Percentiles rank a stretch among this genome's conserved stretches.
phyloP scores from a whole-genome alignment of 2,888 invertebrate species.

The Hartigia nigra region DNA sequence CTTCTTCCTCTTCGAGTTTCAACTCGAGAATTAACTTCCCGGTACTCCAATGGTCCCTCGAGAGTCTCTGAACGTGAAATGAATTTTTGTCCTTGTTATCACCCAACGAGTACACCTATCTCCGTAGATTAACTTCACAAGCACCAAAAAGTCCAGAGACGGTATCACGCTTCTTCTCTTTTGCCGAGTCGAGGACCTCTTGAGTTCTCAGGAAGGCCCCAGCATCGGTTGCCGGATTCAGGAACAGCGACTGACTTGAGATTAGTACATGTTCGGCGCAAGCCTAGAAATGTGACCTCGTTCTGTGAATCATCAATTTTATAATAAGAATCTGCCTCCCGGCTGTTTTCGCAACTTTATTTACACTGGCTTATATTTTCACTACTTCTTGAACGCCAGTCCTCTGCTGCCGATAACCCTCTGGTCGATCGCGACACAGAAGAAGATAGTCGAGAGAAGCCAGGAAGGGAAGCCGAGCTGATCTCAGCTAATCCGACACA shows the following conservation, averaged over 20 bases:
- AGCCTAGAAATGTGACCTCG: constrained; percentile 57
- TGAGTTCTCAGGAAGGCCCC: background rate
- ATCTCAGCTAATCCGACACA: background rate
- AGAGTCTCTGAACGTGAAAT: background rate
- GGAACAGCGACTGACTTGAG: constrained; percentile 61
- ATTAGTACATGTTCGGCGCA: constrained; percentile 55
- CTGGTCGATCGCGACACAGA: background rate
- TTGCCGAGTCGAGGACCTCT: background rate
- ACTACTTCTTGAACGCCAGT: constrained; percentile 5
- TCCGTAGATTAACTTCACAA: background rate
- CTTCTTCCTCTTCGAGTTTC: background rate
- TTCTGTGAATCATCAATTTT: constrained; percentile 62
- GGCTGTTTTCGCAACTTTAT: constrained; percentile 23
- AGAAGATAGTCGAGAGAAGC: background rate
- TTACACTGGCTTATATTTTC: constrained; percentile 18
- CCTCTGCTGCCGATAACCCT: constrained; percentile 15
- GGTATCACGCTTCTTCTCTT: background rate
- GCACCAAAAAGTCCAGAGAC: background rate
- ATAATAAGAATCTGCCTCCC: constrained; percentile 57
- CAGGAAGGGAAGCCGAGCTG: background rate
- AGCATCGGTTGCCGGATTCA: constrained; percentile 32
- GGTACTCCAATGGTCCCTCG: background rate
- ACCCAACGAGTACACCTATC: background rate
- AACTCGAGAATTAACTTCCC: background rate
- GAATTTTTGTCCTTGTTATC: background rate